Evolutionary conservation across 2,888 invertebrate genomes (phyloP).

Genomic region (Campaea margaritaria): DNA sequence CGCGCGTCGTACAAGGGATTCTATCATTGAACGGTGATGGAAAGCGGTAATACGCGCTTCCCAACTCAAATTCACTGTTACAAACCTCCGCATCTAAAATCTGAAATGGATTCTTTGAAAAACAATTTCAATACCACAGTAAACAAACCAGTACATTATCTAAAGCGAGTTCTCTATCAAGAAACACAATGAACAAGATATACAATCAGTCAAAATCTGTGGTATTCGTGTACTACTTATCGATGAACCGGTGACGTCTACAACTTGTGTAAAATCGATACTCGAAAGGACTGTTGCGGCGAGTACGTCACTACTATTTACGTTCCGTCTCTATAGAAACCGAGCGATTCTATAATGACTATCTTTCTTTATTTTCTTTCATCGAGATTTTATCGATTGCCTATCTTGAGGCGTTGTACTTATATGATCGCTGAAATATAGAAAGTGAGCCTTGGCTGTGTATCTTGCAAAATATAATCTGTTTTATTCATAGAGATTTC

Average conservation of each 20-base stretch:
- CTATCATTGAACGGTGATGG: too few species aligned
- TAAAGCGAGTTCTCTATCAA: background rate
- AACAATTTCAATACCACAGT: too few species aligned
- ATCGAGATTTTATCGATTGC: conserved; percentile 31
- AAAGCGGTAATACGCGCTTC: too few species aligned
- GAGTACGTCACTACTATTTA: conserved; percentile 71
- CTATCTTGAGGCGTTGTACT: too few species aligned
- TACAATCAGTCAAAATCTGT: background rate
- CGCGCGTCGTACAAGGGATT: too few species aligned
- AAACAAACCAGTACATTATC: background rate
- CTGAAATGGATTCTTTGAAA: too few species aligned
- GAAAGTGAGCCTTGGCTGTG: too few species aligned
- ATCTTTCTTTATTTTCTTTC: conserved; percentile 33
- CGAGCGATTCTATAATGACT: conserved; percentile 60
- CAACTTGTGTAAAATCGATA: conserved; percentile 68
- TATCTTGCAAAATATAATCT: too few species aligned
- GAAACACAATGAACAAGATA: conserved; percentile 12
- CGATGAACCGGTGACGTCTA: conserved; percentile 56
- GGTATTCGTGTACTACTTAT: conserved; percentile 15
- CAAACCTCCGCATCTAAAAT: too few species aligned
- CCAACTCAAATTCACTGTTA: too few species aligned
- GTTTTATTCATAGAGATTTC: too few species aligned
- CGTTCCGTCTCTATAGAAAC: conserved; percentile 74
- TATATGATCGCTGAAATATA: too few species aligned
- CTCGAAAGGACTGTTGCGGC: conserved; percentile 36